Evolutionary conservation across 2,797 vertebrate species (phyloP).

Genomic region (Myiothlypis chrysogaster): DNA sequence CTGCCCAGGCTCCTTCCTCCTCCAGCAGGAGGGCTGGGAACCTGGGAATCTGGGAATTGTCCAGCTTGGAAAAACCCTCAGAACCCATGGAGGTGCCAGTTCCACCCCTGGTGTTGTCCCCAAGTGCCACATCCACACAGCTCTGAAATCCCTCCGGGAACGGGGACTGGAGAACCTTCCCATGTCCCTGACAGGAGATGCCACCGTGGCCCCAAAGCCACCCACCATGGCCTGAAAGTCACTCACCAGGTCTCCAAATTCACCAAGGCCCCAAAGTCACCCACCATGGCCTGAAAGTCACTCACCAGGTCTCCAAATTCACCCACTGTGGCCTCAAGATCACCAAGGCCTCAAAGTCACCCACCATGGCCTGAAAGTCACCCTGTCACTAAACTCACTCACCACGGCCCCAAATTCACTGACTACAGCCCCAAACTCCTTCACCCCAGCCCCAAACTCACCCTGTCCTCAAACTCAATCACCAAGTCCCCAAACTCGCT

Average conservation of each 20-base stretch:
- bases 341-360: no score
- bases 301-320: no score
- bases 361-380: no score
- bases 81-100: background rate
- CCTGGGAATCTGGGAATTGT: background rate
- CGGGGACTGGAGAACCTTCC: no score
- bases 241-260: background rate
- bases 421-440: no score
- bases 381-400: no score
- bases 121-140: background rate
- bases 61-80: background rate
- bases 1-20: background rate
- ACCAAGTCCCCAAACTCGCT: background rate
- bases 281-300: no score
- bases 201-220: fast-evolving
- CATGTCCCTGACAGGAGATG: background rate
- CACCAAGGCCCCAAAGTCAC: fast-evolving
- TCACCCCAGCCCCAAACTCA: fast-evolving
- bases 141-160: background rate
- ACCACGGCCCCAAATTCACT: no score
- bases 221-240: fast-evolving
- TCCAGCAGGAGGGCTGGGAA: background rate
- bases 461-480: fast-evolving
- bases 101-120: fast-evolving
- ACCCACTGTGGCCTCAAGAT: no score